phyloP scores from a whole-genome alignment of 2,113 vertebrate species.

The Pitta sordida region DNA sequence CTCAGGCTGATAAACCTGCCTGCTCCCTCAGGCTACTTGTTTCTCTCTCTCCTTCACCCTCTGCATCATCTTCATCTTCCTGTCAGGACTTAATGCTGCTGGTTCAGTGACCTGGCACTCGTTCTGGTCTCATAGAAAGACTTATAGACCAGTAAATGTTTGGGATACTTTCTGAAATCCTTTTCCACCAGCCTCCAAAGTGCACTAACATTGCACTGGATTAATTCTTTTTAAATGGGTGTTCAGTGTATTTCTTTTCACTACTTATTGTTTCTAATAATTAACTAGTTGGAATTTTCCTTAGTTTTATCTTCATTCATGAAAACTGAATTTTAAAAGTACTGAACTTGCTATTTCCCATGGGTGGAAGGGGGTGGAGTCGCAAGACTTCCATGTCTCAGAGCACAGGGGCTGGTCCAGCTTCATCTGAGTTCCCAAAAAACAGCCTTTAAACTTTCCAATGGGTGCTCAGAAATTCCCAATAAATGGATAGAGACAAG shows the following conservation, averaged over 20 bases:
- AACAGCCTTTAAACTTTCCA: not conserved
- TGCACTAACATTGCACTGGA: not conserved
- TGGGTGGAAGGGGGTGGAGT: not conserved
- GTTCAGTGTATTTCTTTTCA: not conserved
- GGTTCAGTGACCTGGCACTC: not conserved
- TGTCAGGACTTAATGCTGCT: not conserved
- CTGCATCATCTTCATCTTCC: not conserved
- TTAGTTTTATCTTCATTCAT: not conserved
- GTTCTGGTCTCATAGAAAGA: not conserved
- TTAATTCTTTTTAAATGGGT: not conserved
- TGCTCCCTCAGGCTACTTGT: not conserved
- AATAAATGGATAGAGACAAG: not conserved
- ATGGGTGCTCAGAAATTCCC: not conserved
- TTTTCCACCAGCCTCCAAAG: not conserved
- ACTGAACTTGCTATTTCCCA: not conserved
- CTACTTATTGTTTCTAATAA: not conserved
- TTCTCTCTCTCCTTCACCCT: not conserved
- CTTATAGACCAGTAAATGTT: not conserved
- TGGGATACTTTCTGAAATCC: not conserved
- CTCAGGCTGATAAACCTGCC: not conserved
- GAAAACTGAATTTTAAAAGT: not conserved
- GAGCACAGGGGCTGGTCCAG: not conserved
- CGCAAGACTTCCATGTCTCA: fast-evolving
- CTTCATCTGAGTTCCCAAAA: not conserved
- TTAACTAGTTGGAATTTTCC: not conserved